Conservation (phyloP, 2,797 vertebrate species). For the Tiaroga cobitis region DNA sequence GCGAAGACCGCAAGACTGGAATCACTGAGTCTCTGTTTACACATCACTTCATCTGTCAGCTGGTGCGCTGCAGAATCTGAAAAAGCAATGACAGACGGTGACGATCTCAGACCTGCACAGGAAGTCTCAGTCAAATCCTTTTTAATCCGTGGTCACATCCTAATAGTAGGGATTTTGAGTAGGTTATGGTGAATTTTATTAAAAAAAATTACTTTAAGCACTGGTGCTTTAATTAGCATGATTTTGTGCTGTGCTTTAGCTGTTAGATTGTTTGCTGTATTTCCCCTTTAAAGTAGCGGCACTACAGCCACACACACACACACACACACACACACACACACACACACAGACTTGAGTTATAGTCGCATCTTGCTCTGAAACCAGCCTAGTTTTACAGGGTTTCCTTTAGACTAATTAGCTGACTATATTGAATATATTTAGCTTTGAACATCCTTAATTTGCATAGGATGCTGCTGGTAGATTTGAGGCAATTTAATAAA, state of each 20-base stretch:
- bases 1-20: neutral
- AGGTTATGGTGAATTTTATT: neutral
- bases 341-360: neutral
- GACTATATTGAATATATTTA: neutral
- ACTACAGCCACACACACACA: neutral
- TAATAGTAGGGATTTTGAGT: neutral
- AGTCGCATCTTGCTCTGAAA: neutral
- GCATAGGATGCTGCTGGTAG: neutral
- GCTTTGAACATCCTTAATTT: neutral
- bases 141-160: neutral
- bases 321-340: neutral
- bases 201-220: no score
- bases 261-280: neutral
- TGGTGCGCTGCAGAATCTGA: constrained; percentile 1
- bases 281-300: no score
- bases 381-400: neutral
- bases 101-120: neutral
- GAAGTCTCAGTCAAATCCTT: neutral
- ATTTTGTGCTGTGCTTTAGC: neutral
- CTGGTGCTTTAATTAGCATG: neutral
- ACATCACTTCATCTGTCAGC: constrained; percentile 32
- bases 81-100: neutral
- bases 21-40: constrained; percentile 6
- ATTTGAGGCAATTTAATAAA: neutral
- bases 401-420: neutral